phyloP scores from a whole-genome alignment of 2,888 invertebrate species.

The Tetragonula carbonaria region DNA sequence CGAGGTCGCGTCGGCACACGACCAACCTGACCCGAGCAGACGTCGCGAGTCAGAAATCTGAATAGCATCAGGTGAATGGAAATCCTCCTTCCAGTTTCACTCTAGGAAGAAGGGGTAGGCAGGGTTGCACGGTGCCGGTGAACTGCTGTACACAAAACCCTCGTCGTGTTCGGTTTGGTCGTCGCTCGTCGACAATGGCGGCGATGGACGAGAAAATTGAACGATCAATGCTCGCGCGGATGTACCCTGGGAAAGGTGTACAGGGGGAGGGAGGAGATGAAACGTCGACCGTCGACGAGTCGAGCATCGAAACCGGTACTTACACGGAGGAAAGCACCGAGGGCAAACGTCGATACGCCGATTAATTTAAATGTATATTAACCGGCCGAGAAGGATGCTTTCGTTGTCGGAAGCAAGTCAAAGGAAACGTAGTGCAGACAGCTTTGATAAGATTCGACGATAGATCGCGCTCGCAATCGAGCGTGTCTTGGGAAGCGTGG shows the following conservation, averaged over 20 bases:
- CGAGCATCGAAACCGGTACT: slow-evolving; percentile 4
- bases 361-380: slow-evolving; percentile 55
- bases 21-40: slow-evolving; percentile 45
- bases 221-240: slow-evolving; percentile 30
- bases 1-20: slow-evolving; percentile 39
- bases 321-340: too few species aligned
- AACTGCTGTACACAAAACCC: not conserved
- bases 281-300: slow-evolving; percentile 7
- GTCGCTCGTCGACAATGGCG: slow-evolving; percentile 35
- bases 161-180: not conserved
- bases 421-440: not conserved
- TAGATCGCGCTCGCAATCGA: slow-evolving; percentile 3
- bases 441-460: slow-evolving; percentile 23
- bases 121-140: not conserved
- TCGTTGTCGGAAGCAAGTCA: not conserved
- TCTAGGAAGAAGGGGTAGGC: not conserved
- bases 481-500: slow-evolving; percentile 6
- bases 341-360: not conserved
- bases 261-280: not conserved
- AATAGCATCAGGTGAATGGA: slow-evolving; percentile 56
- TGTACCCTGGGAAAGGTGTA: not conserved
- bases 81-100: slow-evolving; percentile 23
- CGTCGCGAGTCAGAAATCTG: slow-evolving; percentile 46
- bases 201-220: slow-evolving; percentile 54
- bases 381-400: not conserved